A percentile compares a stretch with the other conserved stretches of the same genome.
Evolutionary conservation across 2,888 invertebrate species (phyloP).

Genomic region (Ceriagrion tenellum): DNA sequence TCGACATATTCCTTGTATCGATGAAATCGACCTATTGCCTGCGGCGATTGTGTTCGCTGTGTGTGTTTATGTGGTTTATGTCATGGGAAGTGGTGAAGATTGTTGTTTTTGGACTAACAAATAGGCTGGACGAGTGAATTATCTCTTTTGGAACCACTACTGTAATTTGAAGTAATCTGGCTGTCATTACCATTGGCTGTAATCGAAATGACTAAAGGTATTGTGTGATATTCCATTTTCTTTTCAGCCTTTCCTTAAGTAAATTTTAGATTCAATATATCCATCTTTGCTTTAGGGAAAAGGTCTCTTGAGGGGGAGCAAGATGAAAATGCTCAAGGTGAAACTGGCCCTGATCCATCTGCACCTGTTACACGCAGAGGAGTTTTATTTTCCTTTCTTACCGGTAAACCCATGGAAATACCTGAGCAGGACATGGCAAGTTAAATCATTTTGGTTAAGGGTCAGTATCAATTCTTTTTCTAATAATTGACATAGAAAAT

Average conservation of each 20-base stretch:
- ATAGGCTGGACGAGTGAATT: neutral
- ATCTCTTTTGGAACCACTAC: neutral
- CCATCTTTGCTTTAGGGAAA: neutral
- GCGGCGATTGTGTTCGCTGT: neutral
- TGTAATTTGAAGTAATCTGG: neutral
- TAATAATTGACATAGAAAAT: slow-evolving; percentile 74
- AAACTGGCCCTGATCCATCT: slow-evolving; percentile 84
- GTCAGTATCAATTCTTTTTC: slow-evolving; percentile 48
- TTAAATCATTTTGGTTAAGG: slow-evolving; percentile 70
- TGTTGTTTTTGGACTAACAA: neutral
- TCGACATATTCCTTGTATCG: neutral
- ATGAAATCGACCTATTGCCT: neutral
- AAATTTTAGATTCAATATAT: neutral
- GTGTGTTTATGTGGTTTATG: neutral
- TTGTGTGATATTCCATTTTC: neutral
- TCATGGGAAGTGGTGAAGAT: neutral
- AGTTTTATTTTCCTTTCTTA: slow-evolving; percentile 89
- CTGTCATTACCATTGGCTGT: neutral
- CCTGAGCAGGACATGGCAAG: slow-evolving; percentile 91
- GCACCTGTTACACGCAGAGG: slow-evolving; percentile 90
- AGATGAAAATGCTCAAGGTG: slow-evolving; percentile 71
- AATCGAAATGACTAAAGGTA: slow-evolving; percentile 49
- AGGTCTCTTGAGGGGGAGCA: slow-evolving; percentile 62
- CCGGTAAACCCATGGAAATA: slow-evolving; percentile 91
- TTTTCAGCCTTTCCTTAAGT: neutral